Conservation (phyloP, 2,113 vertebrate species). For the Conger conger region DNA sequence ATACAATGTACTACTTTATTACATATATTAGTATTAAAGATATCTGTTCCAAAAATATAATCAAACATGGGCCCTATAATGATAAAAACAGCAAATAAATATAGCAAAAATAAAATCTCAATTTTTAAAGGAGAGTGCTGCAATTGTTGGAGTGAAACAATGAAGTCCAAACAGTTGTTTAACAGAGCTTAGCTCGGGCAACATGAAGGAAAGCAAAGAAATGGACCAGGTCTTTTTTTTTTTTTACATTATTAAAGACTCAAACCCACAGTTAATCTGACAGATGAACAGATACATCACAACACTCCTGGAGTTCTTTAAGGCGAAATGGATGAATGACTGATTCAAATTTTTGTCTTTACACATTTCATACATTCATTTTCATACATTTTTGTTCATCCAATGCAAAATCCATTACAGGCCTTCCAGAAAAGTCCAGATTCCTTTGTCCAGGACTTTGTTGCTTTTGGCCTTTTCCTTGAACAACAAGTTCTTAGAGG, state of each 20-base stretch:
- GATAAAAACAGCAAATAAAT: no score
- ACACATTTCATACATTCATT: background rate
- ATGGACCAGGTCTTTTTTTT: background rate
- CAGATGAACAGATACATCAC: constrained; percentile 28
- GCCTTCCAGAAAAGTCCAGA: background rate
- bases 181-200: constrained; percentile 36
- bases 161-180: constrained; percentile 44
- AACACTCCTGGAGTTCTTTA: constrained; percentile 49
- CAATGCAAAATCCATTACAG: background rate
- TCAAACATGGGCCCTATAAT: constrained; percentile 2
- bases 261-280: constrained; percentile 36
- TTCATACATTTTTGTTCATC: background rate
- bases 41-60: no score
- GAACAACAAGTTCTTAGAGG: background rate
- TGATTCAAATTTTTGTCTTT: constrained; percentile 18
- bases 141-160: constrained; percentile 52
- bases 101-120: constrained; percentile 23
- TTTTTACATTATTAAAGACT: constrained; percentile 27
- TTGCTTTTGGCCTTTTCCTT: background rate
- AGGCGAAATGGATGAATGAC: constrained; percentile 57
- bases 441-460: background rate
- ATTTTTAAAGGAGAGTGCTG: constrained; percentile 54
- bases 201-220: constrained; percentile 32
- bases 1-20: no score
- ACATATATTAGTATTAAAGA: no score